Evolutionary conservation across 2,797 vertebrate species (phyloP), one percentile per base, ranked within the genome.

Genomic region (Heterohyrax brucei): DNA sequence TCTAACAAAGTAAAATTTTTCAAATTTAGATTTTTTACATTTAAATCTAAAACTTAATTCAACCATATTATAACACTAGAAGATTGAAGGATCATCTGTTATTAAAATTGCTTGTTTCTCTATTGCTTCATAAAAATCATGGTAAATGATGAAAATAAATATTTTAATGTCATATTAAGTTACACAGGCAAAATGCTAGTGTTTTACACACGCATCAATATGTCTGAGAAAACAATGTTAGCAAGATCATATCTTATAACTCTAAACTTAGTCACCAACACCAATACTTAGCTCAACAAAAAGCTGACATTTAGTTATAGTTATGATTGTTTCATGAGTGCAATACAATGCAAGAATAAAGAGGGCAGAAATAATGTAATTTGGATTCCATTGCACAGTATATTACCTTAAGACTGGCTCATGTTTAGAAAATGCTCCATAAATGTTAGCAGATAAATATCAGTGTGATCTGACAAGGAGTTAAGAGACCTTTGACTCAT

Each of bases 191-290:
- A 50, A 85, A 68, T 72, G 33, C 3, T 62, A 2, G 12, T 79
- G 22, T 64, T 86, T n/a, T 39, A 46, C 59, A n/a, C 70, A 82
- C 62, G 46, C 1, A 50, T 1, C 22, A 72, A 72, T 28, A 78
- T 21, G 48, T 92, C 75, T 91, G 33, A 80, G 39, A 91, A 89
- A 96, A 53, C 13, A 77, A 68, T 68, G 44, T 16, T 14, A 2
- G 9, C 64, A 82, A 48, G 4, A 64, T 48, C 19, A 61, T 5
- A 59, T n/a, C 5, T 89, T 64, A 78, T 73, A 33, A 6, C 46
- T 77, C 19, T 81, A 85, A 87, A 50, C 0, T 30, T 21, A 68
- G 26, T 30, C 21, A 44, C 46, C 48, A 89, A 68, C 12, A 66
- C 3, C 75, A 70, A 90, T 80, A 30, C 2, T 64, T 22, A 62